Conservation (phyloP, 2,113 vertebrate species). For the Himantopus leucocephalus region DNA sequence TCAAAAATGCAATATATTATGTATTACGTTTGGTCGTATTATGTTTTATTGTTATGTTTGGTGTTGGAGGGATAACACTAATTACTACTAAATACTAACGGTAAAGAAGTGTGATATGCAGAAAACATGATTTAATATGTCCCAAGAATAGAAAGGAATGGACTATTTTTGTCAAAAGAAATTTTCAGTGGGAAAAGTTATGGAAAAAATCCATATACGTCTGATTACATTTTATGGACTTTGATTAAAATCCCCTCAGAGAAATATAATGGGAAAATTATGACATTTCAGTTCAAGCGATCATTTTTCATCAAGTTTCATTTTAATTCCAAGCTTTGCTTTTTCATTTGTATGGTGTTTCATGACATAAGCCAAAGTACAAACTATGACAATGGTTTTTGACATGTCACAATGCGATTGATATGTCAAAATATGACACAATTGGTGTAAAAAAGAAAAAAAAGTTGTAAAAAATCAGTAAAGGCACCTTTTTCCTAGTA, state of each 20-base stretch:
- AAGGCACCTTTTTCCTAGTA: background rate
- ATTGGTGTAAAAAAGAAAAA: background rate
- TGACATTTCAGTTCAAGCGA: background rate
- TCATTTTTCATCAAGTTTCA: background rate
- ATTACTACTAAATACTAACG: background rate
- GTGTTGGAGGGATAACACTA: background rate
- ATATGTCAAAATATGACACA: background rate
- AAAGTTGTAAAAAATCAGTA: background rate
- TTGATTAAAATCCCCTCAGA: background rate
- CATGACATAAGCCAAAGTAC: background rate
- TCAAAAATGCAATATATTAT: background rate
- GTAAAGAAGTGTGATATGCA: background rate
- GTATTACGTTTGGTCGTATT: background rate
- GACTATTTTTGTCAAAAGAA: background rate
- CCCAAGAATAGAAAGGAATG: background rate
- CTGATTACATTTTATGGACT: background rate
- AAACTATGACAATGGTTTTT: background rate
- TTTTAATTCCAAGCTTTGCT: background rate
- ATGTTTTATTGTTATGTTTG: background rate
- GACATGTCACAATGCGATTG: background rate
- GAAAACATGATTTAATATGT: background rate
- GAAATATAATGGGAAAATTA: background rate
- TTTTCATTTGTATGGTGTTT: background rate
- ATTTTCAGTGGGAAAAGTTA: background rate
- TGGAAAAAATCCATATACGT: background rate